Conservation (phyloP, 2,888 invertebrate genomes). For the Melanargia galathea region DNA sequence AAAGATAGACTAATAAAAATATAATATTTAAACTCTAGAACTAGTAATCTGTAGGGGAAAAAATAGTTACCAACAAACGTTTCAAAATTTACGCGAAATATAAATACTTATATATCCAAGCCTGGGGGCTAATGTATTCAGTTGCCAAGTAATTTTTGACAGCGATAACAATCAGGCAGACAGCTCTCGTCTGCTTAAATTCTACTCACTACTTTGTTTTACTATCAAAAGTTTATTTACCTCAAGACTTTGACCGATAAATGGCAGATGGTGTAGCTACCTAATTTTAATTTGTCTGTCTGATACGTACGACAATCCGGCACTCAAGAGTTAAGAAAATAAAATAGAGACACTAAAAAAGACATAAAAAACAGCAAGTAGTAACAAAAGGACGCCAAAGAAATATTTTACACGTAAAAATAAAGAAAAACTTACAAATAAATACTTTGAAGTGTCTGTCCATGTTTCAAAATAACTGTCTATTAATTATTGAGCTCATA, state of each 20-base stretch:
- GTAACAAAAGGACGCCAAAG: conserved; percentile 1
- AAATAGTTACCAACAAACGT: no score
- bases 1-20: no score
- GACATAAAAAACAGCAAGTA: conserved; percentile 16
- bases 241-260: conserved; percentile 32
- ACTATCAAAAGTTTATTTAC: conserved; percentile 26
- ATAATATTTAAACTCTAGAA: no score
- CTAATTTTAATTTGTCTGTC: no score
- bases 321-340: conserved; percentile 33
- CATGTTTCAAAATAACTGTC: no score
- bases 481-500: no score
- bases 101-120: no score
- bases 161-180: conserved; percentile 17
- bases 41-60: no score
- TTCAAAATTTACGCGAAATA: no score
- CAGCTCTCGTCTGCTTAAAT: conserved; percentile 18
- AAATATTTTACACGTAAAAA: conserved; percentile 12
- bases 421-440: no score
- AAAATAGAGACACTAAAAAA: conserved; percentile 13
- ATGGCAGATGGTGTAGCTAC: conserved; percentile 31
- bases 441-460: no score
- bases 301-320: no score
- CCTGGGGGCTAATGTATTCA: conserved; percentile 6
- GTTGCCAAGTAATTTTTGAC: conserved; percentile 11
- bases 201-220: conserved; percentile 11